Evolutionary conservation across 2,888 invertebrate genomes (phyloP), one percentile per base, ranked within the genome.

Genomic region (Galerucella pusilla): DNA sequence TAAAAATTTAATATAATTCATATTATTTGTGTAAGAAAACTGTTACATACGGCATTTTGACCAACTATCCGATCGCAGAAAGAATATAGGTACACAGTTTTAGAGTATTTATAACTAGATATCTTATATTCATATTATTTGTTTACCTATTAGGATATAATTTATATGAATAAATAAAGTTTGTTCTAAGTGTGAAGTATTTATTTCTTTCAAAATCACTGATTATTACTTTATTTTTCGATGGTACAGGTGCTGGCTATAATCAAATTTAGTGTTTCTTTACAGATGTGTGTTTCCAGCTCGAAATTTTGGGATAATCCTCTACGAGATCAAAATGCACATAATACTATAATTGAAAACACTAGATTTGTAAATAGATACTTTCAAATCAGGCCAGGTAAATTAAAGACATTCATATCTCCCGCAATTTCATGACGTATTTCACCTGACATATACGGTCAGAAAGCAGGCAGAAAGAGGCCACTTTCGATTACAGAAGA

Each of bases 251-350:
- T 14, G 52, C 14, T 52, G n/a, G n/a, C 12, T 52, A 52, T 5
- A 52, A 52, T 52, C 12, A 52, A 52, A 52, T 52, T 52, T 52
- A 52, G 52, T 52, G 52, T 52, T 46, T 46, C 46, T 46, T 46
- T 46, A 46, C 46, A 46, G 6, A 46, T 7, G 46, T 46, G 46
- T 46, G 52, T 52, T 52, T 52, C 52, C 5, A 52, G 52, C 52
- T 52, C 52, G n/a, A 52, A 1, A 52, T 52, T 52, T 52, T 52
- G 52, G 52, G n/a, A 52, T 52, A 52, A 52, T 52, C 52, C 52
- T 52, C 52, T n/a, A 52, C 52, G 52, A 52, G 52, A 52, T 52
- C 52, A 52, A 52, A 52, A 52, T 52, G 52, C 52, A 52, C 52
- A 52, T 52, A 52, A 52, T 52, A 52, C 12, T 52, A n/a, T 52